Conservation (phyloP, 2,113 vertebrate species). For the Melanerpes formicivorus region DNA sequence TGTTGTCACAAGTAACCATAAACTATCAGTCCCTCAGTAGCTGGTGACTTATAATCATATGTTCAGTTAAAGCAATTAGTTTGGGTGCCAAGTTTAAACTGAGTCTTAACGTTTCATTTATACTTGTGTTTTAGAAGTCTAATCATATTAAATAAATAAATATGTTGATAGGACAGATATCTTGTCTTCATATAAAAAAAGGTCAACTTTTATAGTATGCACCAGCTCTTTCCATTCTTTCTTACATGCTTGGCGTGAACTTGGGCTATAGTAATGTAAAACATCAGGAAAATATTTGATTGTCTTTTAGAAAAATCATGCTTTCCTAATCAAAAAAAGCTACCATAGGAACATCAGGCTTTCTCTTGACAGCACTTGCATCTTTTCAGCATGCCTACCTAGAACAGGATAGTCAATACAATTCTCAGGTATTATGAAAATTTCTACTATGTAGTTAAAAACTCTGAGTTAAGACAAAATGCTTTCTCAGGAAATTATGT, state of each 20-base stretch:
- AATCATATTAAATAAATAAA: neutral
- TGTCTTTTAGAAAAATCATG: neutral
- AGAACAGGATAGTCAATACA: no score
- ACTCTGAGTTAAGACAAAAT: no score
- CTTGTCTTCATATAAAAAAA: neutral
- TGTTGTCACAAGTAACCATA: neutral
- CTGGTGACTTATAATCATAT: neutral
- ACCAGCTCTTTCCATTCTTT: neutral
- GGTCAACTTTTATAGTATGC: neutral
- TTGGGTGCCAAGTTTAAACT: neutral
- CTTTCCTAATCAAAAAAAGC: neutral
- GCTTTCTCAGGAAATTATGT: no score
- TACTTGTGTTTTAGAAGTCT: neutral
- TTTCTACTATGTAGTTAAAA: no score
- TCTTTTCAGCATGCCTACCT: no score
- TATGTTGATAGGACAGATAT: neutral
- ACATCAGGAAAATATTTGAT: neutral
- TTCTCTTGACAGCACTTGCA: neutral
- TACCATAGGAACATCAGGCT: neutral
- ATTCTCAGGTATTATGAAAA: no score
- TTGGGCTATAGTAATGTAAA: neutral
- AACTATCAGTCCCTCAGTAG: neutral
- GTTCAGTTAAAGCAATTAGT: neutral
- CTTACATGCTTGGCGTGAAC: neutral
- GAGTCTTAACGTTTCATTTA: neutral